Evolutionary conservation across 2,888 invertebrate species (phyloP), one percentile per base, ranked within the genome.

Genomic region (Drosophila fungiperda): DNA sequence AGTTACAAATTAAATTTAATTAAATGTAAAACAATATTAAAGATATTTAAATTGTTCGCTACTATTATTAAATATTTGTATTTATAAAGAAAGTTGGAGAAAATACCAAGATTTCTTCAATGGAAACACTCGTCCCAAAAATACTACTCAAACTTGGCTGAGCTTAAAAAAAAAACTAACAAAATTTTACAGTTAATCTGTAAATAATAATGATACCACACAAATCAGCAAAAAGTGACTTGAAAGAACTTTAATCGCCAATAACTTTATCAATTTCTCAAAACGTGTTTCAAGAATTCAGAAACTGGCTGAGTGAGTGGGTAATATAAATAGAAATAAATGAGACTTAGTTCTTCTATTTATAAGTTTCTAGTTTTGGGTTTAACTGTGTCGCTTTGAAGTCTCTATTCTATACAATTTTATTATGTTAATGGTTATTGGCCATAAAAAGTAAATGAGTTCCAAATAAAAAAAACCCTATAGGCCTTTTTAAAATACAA

Each of bases 401-500:
- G 9, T 15, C 20, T 17, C 23, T 23, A 35, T 23, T 15, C 23
- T 9, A 5, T 15, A 8, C 6, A 11, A n/a, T n/a, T 42, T 32
- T 11, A 3, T 32, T 57, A 20, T 57, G 42, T 54, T 40, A 55
- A 55, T 52, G 52, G 11, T 23, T 20, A 33, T 58, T 32, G 33
- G 23, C 20, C 32, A 23, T 48, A 35, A 29, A 58, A 26, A 11
- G 36, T 36, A 35, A 65, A 45, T 62, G n/a, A 20, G 38, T 8
- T 32, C 5, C 36, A 11, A 50, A 17, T 35, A 32, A 0, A 35
- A 23, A 64, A 49, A 35, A n/a, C 45, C 12, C n/a, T n/a, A 29
- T 66, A 26, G 6, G 1, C 29, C 1, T 29, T 29, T 29, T 6
- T 5, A 29, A 6, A 32, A 32, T n/a, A 15, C 29, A 17, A 20